phyloP scores from a whole-genome alignment of 2,113 vertebrate genomes.

The Dicaeum eximium region DNA sequence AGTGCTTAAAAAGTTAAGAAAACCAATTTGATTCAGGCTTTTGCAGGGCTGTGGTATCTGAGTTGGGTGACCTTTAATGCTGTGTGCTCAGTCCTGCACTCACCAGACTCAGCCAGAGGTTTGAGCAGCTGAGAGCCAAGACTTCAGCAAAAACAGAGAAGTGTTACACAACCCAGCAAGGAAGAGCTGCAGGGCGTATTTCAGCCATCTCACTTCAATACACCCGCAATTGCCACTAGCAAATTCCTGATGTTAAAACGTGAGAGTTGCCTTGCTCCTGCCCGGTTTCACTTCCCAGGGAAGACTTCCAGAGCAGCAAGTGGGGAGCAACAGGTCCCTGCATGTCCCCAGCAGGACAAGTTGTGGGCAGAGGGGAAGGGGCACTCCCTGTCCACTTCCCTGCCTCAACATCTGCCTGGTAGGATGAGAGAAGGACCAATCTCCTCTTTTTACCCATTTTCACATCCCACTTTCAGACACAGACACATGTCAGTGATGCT shows the following conservation, averaged over 20 bases:
- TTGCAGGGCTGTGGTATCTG: not conserved
- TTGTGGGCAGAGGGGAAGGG: not conserved
- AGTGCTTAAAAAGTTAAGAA: not conserved
- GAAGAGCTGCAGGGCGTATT: not conserved
- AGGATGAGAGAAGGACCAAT: not conserved
- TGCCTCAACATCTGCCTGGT: not conserved
- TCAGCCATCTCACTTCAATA: not conserved
- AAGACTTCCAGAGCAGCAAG: fast-evolving
- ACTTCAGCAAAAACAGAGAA: not conserved
- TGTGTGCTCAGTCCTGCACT: not conserved
- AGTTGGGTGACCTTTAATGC: fast-evolving
- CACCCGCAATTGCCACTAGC: not conserved
- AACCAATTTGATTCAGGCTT: not conserved
- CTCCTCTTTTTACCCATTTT: not conserved
- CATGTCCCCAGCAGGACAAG: not conserved
- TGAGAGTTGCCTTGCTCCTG: not conserved
- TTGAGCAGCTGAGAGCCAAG: not conserved
- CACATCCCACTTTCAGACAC: not conserved
- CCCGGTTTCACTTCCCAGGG: not conserved
- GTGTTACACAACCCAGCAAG: not conserved
- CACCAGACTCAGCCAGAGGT: not conserved
- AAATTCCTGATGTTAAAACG: not conserved
- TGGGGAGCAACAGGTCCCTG: not conserved
- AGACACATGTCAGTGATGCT: not conserved
- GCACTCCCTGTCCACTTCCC: not conserved